These are phyloP conservation scores for Aptenodytes patagonicus DNA, from an alignment of 2,113 vertebrate species.

Conservation along the genomic window DNA sequence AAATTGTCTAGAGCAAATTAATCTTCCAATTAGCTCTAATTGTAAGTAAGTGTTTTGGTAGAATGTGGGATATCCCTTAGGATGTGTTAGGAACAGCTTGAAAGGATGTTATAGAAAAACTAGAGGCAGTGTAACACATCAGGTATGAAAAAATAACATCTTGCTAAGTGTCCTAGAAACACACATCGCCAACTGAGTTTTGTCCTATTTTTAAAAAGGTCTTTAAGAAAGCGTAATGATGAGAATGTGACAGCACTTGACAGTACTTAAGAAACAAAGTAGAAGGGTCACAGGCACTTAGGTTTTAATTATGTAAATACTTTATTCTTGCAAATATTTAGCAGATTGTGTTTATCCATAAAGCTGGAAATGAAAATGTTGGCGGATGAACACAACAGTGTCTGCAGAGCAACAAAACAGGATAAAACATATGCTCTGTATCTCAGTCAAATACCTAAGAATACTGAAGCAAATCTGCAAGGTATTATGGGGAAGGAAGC, in stretches of 20 bases:
- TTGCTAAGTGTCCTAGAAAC: slow-evolving; percentile 13
- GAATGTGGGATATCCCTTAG: background rate
- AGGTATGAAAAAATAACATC: background rate
- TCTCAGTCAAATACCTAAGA: background rate
- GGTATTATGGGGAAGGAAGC: background rate
- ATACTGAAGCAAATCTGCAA: background rate
- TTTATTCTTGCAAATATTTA: background rate
- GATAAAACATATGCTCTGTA: background rate
- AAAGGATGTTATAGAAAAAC: background rate
- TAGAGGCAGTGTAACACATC: background rate
- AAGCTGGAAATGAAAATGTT: background rate
- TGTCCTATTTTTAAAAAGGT: background rate
- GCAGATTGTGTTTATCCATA: background rate
- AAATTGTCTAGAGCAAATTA: background rate
- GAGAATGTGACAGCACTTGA: background rate
- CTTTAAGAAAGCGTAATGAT: background rate
- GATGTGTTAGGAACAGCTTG: background rate
- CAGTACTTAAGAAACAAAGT: background rate
- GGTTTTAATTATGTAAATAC: background rate
- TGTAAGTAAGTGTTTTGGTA: background rate
- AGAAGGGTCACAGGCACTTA: background rate
- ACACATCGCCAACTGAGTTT: background rate
- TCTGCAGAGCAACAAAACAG: background rate
- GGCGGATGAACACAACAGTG: background rate
- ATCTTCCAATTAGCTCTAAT: background rate